Base-by-base conservation (phyloP, 2,113 vertebrate species). In the Takifugu flavidus region DNA sequence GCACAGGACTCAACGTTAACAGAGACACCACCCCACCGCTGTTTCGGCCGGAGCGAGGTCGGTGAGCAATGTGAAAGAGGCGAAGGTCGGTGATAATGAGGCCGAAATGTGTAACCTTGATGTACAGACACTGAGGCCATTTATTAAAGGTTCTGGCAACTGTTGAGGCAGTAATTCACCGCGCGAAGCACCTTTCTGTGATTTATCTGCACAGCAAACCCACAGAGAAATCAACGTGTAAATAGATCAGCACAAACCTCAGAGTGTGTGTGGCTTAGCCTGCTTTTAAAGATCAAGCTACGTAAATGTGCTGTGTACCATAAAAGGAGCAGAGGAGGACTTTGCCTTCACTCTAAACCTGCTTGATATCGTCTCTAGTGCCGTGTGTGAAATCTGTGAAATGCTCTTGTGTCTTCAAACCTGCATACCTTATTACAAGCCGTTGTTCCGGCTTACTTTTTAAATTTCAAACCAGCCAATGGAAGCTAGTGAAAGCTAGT, bases 361-460 rank as follows among this genome's bases (percentile, higher is more conserved):
- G 54, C 55, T 80, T 70, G 25, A 67, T 72, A 76, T 61, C 49
- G 29, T 78, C 70, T 75, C 79, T 89, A 47, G 77, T 86, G 62
- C 62, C 20, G 20, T 56, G 67, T 69, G 78, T 65, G 77, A 28
- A 77, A 53, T 54, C 67, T 69, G 79, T 65, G 79, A 28, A 77
- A 53, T 79, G 46, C 78, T 82, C 70, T 75, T 85, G 73, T 85
- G 63, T 79, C 74, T 74, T 80, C 27, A 68, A 75, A 56, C 61
- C 49, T 79, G 70, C 70, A 62, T 13, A 61, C 52, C 28, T 67
- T 62, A 51, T 68, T 72, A 80, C 69, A 4, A 67, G 61, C 44
- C 43, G 29, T 65, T 61, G 46, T 67, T 72, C 58, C 34, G 44
- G 54, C 55, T 46, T 43, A 51, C 67, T 44, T 69, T 63, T 69